These are phyloP conservation scores for Oithona nana DNA, from an alignment of 2,888 invertebrate genomes.

Conservation along the genomic window DNA sequence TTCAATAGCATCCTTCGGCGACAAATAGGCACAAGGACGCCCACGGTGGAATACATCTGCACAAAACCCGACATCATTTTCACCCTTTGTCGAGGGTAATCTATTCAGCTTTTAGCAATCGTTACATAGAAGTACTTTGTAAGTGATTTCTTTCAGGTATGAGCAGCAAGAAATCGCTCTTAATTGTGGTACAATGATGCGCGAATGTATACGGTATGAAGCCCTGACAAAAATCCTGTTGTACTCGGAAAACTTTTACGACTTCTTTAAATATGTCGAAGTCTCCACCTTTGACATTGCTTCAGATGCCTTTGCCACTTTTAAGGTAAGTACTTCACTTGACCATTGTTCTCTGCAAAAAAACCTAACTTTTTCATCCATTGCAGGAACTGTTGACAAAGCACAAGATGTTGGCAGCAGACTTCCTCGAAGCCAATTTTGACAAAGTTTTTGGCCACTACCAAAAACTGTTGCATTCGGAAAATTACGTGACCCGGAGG, in stretches of 20 bases:
- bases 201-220: conserved; percentile 95
- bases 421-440: conserved; percentile 96
- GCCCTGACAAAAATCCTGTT: conserved; percentile 96
- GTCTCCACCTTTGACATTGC: conserved; percentile 99
- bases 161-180: conserved; percentile 97
- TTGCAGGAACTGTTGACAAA: conserved; percentile 68
- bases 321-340: conserved; percentile 57
- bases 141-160: conserved; percentile 43
- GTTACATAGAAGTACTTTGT: neutral
- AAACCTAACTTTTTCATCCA: neutral
- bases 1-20: conserved; percentile 96
- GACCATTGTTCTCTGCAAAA: no score
- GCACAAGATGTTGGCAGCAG: conserved; percentile 88
- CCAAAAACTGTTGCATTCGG: conserved; percentile 89
- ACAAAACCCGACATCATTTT: conserved; percentile 91
- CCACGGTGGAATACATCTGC: conserved; percentile 96
- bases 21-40: conserved; percentile 93
- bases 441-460: conserved; percentile 95
- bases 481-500: conserved; percentile 96
- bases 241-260: conserved; percentile 93
- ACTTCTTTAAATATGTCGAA: conserved; percentile 99
- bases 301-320: conserved; percentile 99
- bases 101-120: conserved; percentile 18
- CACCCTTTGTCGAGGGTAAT: conserved; percentile 82
- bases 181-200: conserved; percentile 95